A percentile compares a stretch with the other conserved stretches of the same genome.
Evolutionary conservation across 2,797 vertebrate species (phyloP).

Genomic region (Alcedo quadribrachys): DNA sequence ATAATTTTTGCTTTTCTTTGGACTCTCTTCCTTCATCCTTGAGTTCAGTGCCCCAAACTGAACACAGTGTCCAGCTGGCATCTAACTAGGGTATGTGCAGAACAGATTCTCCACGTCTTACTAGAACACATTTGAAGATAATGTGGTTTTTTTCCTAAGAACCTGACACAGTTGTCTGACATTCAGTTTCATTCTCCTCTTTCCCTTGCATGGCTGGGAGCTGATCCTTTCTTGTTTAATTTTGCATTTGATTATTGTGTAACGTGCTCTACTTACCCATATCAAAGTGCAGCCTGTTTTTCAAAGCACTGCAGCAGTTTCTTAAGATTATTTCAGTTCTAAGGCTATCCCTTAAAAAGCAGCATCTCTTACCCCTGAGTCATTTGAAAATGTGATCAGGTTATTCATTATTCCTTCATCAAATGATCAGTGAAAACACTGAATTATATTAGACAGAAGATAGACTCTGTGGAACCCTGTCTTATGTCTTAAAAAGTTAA

Average conservation of each 20-base stretch:
- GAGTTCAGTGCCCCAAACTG: neutral
- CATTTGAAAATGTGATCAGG: neutral
- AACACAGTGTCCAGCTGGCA: neutral
- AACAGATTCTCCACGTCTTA: neutral
- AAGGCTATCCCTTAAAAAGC: neutral
- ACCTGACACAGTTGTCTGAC: neutral
- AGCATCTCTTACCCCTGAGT: neutral
- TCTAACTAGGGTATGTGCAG: neutral
- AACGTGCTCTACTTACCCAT: neutral
- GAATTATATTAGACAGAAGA: neutral
- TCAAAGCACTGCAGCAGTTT: neutral
- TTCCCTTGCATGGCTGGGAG: neutral
- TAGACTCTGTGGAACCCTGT: neutral
- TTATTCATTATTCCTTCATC: constrained; percentile 12
- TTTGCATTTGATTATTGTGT: neutral
- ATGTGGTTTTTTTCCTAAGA: neutral
- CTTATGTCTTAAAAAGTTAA: neutral
- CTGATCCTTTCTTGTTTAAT: neutral
- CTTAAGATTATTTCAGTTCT: neutral
- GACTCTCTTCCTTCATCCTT: neutral
- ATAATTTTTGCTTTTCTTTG: neutral
- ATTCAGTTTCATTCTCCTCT: neutral
- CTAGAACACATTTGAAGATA: neutral
- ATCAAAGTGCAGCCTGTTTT: neutral
- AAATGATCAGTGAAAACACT: neutral